Evolutionary conservation across 2,888 invertebrate species (phyloP).

Genomic region (Troides oblongomaculatus): DNA sequence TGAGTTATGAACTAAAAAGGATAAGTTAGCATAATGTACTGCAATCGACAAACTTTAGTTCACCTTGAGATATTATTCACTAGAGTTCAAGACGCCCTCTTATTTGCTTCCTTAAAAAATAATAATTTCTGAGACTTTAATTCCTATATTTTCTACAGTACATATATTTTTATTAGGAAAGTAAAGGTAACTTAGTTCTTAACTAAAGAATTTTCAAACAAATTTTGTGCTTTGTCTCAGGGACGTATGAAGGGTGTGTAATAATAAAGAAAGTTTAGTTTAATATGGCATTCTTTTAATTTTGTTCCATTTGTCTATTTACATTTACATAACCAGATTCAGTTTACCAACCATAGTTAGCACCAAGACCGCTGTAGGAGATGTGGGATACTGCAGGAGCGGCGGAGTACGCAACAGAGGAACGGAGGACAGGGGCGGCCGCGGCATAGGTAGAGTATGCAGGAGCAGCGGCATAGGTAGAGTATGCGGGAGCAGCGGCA

Average conservation of each 20-base stretch:
- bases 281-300: neutral
- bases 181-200: no score
- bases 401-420: constrained; percentile 77
- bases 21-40: no score
- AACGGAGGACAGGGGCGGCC: constrained; percentile 60
- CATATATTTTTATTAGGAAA: no score
- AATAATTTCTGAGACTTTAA: no score
- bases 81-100: no score
- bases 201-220: no score
- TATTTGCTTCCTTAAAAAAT: no score
- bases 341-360: constrained; percentile 83
- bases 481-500: constrained; percentile 40
- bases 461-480: constrained; percentile 43
- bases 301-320: constrained; percentile 49
- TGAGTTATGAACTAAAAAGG: no score
- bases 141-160: no score
- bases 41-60: no score
- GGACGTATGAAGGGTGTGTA: neutral
- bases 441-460: constrained; percentile 50
- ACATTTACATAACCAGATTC: constrained; percentile 49
- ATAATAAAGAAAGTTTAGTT: constrained; percentile 28
- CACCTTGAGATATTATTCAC: no score
- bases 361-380: constrained; percentile 82
- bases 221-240: no score
- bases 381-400: constrained; percentile 82